A percentile compares a stretch with the other conserved stretches of the same genome.
These are phyloP conservation scores for Ceratotherium simum DNA, from an alignment of 2,113 vertebrate genomes.

Conservation along the genomic window DNA sequence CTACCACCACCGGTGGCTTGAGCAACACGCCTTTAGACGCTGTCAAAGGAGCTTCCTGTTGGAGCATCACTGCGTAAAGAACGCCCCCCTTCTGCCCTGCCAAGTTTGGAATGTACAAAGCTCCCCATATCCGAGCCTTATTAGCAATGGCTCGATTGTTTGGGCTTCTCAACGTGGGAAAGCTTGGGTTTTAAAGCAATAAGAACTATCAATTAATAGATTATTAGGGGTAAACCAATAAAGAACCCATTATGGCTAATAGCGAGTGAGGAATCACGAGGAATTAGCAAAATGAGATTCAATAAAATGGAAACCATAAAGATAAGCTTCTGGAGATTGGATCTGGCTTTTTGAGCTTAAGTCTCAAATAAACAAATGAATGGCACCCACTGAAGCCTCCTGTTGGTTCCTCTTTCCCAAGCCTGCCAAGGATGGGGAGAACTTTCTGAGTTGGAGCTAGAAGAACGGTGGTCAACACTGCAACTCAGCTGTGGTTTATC, in stretches of 20 bases:
- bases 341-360: conserved; percentile 80
- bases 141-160: conserved; percentile 64
- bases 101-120: background rate
- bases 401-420: background rate
- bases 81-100: background rate
- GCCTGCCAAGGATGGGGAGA: background rate
- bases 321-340: conserved; percentile 85
- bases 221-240: conserved; percentile 83
- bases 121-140: background rate
- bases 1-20: conserved; percentile 66
- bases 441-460: background rate
- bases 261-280: conserved; percentile 69
- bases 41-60: fast-evolving
- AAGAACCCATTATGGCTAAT: conserved; percentile 86
- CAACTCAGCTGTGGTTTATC: background rate
- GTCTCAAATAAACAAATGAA: conserved; percentile 76
- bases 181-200: conserved; percentile 34
- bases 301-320: conserved; percentile 86
- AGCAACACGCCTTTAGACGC: conserved; percentile 62
- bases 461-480: background rate
- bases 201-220: conserved; percentile 79
- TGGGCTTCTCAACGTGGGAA: conserved; percentile 63
- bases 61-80: fast-evolving
- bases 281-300: conserved; percentile 87
- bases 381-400: background rate